Base-by-base conservation (phyloP, 2,888 invertebrate species). In the Sminthurinus aureus region DNA sequence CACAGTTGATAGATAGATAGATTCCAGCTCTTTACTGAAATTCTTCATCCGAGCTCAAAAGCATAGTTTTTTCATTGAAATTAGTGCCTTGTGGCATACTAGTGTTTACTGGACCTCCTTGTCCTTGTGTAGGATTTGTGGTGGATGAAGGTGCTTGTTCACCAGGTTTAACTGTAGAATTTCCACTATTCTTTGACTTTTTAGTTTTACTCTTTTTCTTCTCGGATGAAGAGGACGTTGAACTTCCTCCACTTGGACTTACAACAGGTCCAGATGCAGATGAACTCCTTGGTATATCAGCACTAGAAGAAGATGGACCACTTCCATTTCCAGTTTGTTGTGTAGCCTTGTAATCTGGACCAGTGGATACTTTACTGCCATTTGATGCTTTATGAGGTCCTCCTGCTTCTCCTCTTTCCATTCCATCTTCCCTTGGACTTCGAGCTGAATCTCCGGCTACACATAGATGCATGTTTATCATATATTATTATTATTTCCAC, bases 61-160 rank as follows among this genome's bases (percentile, higher is more conserved):
- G 93, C 92, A 97, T 97, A 67, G 98, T 97, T 92, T 98, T 98
- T 93, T 98, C 98, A 91, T 96, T 97, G 92, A 97, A 97, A 91
- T 95, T 95, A 89, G 82, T 81, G 71, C 85, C 85, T 64, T 86
- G 82, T 79, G 87, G 83, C 66, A 86, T 84, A 79, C 84, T 87
- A 9, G 71, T 71, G 24, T 71, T 71, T 0, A 71, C 71, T 24
- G 22, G 22, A 24, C 24, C 71, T 0, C 24, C 13, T 71, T 22
- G 67, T 20, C 22, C 20, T n/a, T 67, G 71, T 71, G 20, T 22
- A 24, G 13, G 24, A 22, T 18, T n/a, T 69, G 20, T 20, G 3
- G 22, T 24, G 24, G 24, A 12, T 67, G 67, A 67, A 20, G 67
- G 67, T 67, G n/a, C 24, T 26, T 24, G 24, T 58, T 18, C 58